Percentiles rank a stretch among this genome's conserved stretches.
Evolutionary conservation across 2,113 vertebrate species (phyloP).

Genomic region (Oophaga pumilio): DNA sequence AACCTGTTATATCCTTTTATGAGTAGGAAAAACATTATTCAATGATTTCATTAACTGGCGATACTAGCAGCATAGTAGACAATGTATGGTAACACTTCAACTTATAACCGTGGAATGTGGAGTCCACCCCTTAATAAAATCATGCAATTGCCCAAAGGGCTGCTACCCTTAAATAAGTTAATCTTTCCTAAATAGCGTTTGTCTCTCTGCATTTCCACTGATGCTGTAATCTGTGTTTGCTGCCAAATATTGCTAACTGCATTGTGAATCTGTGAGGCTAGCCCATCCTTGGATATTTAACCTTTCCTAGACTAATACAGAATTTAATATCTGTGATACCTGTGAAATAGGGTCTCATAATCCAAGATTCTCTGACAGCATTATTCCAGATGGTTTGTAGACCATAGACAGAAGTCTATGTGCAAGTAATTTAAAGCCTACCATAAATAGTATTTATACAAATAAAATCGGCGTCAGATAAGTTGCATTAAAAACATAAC

Average conservation of each 20-base stretch:
- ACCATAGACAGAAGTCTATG: background rate
- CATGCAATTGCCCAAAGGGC: background rate
- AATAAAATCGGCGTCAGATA: background rate
- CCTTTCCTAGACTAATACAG: background rate
- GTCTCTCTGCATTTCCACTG: constrained; percentile 22
- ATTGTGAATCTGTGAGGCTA: background rate
- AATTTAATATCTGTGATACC: background rate
- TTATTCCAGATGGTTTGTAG: background rate
- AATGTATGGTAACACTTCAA: background rate
- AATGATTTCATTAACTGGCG: background rate
- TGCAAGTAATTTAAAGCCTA: background rate
- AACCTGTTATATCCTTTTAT: background rate
- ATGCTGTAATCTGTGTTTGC: constrained; percentile 28
- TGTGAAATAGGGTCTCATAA: background rate
- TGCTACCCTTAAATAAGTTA: background rate
- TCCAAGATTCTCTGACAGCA: background rate
- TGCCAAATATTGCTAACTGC: constrained; percentile 28
- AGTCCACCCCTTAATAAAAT: constrained; percentile 20
- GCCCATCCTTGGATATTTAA: background rate
- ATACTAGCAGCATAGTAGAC: background rate
- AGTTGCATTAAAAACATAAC: background rate
- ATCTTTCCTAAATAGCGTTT: constrained; percentile 8
- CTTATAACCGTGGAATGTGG: constrained; percentile 7
- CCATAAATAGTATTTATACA: background rate
- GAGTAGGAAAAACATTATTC: background rate